Evolutionary conservation across 2,113 vertebrate genomes (phyloP), one percentile per base, ranked within the genome.

Genomic region (Dicentrarchus labrax): DNA sequence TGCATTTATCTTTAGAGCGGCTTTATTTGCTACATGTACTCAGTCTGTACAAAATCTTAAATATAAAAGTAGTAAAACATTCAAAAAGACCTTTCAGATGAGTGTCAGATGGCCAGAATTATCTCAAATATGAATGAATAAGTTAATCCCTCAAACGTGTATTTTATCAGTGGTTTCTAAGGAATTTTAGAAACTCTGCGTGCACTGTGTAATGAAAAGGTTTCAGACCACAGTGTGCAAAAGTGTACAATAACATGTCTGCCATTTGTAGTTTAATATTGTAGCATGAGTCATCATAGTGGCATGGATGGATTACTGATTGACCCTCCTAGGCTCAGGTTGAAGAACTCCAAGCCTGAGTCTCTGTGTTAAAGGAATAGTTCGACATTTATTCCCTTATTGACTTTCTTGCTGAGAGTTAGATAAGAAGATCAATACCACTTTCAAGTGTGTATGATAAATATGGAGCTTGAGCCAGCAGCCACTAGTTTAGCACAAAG

Each of bases 1-100:
- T 76, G 47, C 38, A 61, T 69, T 48, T 70, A 15, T 81, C 43
- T 59, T 54, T 30, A n/a, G 24, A 61, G 39, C 54, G 13, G 17
- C 30, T 83, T 82, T 17, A 10, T 38, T 47, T 54, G 3, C 43
- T 16, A 1, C 19, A 77, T 39, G 13, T 15, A 12, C 5, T 11
- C 50, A 39, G 38, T 54, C 74, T 8, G 65, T 10, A 65, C 30
- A 50, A 11, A 59, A 72, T 70, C 73, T 11, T 41, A 6, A 22
- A 51, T 54, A 13, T 51, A 7, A 72, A 64, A 64, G 38, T 69
- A 48, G 5, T 36, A 17, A 39, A 16, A 74, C 12, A 62, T 61
- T 61, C 22, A 21, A 64, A 75, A 45, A 57, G 39, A 30, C n/a
- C 21, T 51, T 45, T 73, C 45, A 43, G 45, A 73, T 47, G 22